phyloP scores from a whole-genome alignment of 2,797 vertebrate species.

The Periophthalmus magnuspinnatus region DNA sequence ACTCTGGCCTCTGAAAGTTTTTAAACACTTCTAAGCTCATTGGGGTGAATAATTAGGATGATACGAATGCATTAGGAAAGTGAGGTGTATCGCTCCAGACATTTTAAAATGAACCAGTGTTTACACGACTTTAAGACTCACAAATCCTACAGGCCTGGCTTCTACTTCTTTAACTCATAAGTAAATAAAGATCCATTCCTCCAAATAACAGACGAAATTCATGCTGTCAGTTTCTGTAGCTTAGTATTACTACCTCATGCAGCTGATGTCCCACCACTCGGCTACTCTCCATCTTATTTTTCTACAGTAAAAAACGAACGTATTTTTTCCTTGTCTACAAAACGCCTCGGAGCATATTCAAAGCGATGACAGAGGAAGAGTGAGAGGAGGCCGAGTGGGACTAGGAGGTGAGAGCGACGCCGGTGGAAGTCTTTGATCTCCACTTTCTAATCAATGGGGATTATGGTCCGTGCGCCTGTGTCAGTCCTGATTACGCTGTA shows the following conservation, averaged over 20 bases:
- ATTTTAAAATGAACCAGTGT: too few species aligned
- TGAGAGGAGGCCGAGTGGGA: conserved; percentile 25
- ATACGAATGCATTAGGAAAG: too few species aligned
- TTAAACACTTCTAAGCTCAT: too few species aligned
- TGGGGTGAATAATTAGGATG: too few species aligned
- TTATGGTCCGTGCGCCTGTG: conserved; percentile 67
- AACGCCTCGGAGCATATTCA: conserved; percentile 7
- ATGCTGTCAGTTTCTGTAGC: neutral
- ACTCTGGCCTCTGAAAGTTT: too few species aligned
- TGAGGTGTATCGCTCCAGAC: too few species aligned
- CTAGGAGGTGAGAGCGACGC: conserved; percentile 60
- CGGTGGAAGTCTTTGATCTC: conserved; percentile 74
- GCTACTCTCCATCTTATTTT: neutral
- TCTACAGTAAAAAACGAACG: neutral
- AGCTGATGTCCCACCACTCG: neutral
- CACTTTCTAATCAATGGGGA: conserved; percentile 75
- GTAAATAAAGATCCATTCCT: neutral
- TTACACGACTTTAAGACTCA: too few species aligned
- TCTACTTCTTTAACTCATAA: neutral
- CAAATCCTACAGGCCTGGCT: neutral
- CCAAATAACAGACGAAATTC: neutral
- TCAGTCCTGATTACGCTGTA: conserved; percentile 62
- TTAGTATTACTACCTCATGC: neutral
- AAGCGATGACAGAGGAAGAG: conserved; percentile 11
- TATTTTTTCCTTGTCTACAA: neutral